Evolutionary conservation across 1,140 invertebrate species (phyloP).

Genomic region (Heliconius melpomene): DNA sequence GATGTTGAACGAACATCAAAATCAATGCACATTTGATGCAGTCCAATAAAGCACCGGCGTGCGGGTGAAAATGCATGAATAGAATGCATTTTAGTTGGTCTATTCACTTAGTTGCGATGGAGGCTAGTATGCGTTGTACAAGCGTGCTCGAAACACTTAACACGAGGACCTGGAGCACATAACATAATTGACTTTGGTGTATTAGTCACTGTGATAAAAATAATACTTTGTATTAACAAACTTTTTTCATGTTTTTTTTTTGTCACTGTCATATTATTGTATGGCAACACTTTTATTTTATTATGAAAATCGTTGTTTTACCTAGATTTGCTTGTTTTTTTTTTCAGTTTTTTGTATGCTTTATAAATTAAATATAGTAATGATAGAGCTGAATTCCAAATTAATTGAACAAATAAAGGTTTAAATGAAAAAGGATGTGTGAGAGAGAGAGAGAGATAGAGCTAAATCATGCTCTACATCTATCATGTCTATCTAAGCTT

Average conservation of each 20-base stretch:
- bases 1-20: neutral
- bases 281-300: neutral
- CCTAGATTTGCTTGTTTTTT: neutral
- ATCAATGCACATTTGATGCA: neutral
- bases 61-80: neutral
- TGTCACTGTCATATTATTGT: neutral
- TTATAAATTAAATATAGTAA: neutral
- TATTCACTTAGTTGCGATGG: slow-evolving; percentile 9
- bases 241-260: neutral
- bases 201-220: slow-evolving; percentile 4
- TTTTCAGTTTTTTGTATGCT: neutral
- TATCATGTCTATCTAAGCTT: neutral
- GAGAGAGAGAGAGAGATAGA: no score
- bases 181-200: slow-evolving; percentile 8
- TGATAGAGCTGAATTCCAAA: no score
- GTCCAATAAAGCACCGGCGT: neutral
- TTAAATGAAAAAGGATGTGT: no score
- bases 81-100: slow-evolving; percentile 12
- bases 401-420: no score
- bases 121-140: slow-evolving; percentile 9
- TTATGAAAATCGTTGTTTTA: neutral
- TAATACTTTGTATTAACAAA: neutral
- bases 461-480: no score
- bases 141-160: slow-evolving; percentile 10
- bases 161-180: neutral